Conservation (phyloP, 2,113 vertebrate species). For the Asarcornis scutulata region DNA sequence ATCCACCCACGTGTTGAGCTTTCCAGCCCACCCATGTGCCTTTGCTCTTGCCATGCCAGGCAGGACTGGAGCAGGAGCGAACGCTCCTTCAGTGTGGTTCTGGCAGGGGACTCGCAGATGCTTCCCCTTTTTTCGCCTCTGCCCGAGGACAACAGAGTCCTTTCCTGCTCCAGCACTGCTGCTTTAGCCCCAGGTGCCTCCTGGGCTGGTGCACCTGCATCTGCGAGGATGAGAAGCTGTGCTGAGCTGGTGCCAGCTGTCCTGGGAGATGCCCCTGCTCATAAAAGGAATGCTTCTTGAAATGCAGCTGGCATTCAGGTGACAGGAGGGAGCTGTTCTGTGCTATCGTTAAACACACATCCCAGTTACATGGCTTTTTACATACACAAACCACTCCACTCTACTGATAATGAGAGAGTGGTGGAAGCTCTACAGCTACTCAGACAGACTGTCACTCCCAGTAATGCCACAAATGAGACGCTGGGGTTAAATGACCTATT, state of each 20-base stretch:
- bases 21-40: neutral
- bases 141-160: accelerated
- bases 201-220: neutral
- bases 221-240: neutral
- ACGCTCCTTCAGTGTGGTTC: neutral
- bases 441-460: neutral
- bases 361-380: neutral
- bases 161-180: neutral
- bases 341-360: accelerated
- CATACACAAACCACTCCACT: neutral
- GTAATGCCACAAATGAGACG: neutral
- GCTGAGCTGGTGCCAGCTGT: accelerated
- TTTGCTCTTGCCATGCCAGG: neutral
- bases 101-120: neutral
- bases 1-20: accelerated
- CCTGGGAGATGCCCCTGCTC: neutral
- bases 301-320: neutral
- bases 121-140: accelerated
- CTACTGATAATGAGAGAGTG: neutral
- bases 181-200: neutral
- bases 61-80: neutral
- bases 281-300: accelerated
- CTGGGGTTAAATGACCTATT: neutral
- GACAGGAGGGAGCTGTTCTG: neutral
- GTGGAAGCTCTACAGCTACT: neutral